Conservation (phyloP, 2,797 vertebrate species). For the Karalla daura region DNA sequence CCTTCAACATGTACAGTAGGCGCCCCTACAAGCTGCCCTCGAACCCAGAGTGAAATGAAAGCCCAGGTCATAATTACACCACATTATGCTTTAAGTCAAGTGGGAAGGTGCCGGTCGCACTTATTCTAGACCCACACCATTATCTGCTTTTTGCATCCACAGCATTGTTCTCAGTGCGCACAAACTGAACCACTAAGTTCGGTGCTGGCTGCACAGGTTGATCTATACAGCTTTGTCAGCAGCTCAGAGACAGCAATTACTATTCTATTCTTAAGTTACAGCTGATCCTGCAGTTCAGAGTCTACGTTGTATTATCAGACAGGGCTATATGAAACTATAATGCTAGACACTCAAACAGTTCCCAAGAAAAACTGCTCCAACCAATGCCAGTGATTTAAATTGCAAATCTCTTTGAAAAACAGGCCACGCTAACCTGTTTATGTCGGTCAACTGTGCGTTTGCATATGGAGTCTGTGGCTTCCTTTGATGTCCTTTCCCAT, state of each 20-base stretch:
- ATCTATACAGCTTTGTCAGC: conserved; percentile 16
- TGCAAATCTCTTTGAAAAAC: conserved; percentile 42
- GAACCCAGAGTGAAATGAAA: not conserved
- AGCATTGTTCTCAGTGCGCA: not conserved
- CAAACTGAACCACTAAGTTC: not conserved
- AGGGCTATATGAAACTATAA: conserved; percentile 4
- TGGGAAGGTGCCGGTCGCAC: not conserved
- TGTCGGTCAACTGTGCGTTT: conserved; percentile 64
- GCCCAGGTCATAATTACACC: not conserved
- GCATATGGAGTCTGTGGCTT: conserved; percentile 33
- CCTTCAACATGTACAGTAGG: too few species aligned
- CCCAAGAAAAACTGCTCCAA: conserved; percentile 23
- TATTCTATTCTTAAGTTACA: conserved; percentile 26
- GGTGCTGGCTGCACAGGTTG: conserved; percentile 10
- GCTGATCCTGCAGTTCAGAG: conserved; percentile 38
- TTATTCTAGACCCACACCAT: not conserved
- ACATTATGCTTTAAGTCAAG: not conserved
- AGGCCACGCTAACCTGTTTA: conserved; percentile 40
- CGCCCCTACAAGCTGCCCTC: too few species aligned
- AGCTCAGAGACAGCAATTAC: conserved; percentile 26
- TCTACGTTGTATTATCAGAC: conserved; percentile 18
- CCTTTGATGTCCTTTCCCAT: conserved; percentile 64
- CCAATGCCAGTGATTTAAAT: conserved; percentile 40
- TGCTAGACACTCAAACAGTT: conserved; percentile 28
- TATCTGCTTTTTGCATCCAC: not conserved